Base-by-base conservation (phyloP, 2,113 vertebrate species). In the Mobula hypostoma region DNA sequence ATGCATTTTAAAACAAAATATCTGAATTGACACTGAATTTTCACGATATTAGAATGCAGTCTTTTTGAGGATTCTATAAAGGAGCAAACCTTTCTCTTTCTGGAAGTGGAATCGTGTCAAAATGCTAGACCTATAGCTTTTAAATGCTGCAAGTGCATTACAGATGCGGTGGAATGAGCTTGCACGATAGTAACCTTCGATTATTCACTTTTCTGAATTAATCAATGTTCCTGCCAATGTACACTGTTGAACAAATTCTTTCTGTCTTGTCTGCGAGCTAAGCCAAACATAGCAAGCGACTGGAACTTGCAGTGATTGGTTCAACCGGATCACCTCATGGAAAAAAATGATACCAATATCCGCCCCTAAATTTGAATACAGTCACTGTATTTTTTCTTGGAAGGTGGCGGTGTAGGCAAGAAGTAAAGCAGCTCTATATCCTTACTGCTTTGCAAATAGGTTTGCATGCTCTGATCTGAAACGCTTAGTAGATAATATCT, bases 271-370 rank as follows among this genome's bases (percentile, higher is more conserved):
- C 91, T 93, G 91, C 95, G 96, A 95, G 95, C 96, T 94, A 96
- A 95, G 95, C 95, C 95, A 95, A 94, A 94, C 95, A 95, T 95
- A 95, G 95, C 95, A 94, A 96, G 96, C 95, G 94, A 94, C 48
- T 63, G 96, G 96, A 85, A 90, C 96, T 82, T 95, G 95, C 95
- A 96, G 97, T 97, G 97, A 99, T 99, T 99, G 99, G 99, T 94
- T 95, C 95, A 95, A 95, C 96, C 94, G 83, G 96, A 98, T 99
- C 99, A 98, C 98, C 98, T 98, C 98, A 99, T 97, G 94, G 95
- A 96, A 97, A 97, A 97, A 96, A 94, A 95, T 48, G 96, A 94
- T 96, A 95, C 95, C 95, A 94, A 95, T 96, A 96, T 94, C 95
- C 95, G 94, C 94, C 95, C 94, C 94, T 82, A 94, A 74, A 93